Conservation (phyloP, 2,888 invertebrate genomes). For the Oithona nana region DNA sequence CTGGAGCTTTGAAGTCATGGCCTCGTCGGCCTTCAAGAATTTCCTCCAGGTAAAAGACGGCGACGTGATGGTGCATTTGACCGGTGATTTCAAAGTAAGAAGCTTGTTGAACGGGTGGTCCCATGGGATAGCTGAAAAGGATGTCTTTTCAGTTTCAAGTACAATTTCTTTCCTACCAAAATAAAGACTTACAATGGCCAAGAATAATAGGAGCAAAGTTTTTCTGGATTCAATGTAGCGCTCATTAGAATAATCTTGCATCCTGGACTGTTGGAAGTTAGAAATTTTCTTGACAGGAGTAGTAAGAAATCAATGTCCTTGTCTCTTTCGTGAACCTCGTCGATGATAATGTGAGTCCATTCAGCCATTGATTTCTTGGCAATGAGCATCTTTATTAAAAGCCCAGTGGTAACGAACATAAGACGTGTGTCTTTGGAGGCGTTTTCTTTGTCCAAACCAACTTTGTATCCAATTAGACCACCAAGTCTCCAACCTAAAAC, state of each 20-base stretch:
- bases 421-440: conserved; percentile 47
- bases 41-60: neutral
- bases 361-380: conserved; percentile 45
- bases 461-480: conserved; percentile 70
- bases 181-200: neutral
- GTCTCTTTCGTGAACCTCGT: conserved; percentile 83
- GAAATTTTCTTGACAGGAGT: conserved; percentile 55
- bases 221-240: conserved; percentile 19
- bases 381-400: conserved; percentile 60
- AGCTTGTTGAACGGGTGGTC: neutral
- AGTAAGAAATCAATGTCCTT: conserved; percentile 79
- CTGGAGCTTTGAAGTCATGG: neutral
- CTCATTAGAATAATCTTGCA: conserved; percentile 35
- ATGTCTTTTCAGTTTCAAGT: too few relatives aligned
- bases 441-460: conserved; percentile 44
- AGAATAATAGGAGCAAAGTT: conserved; percentile 15
- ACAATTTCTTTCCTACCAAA: too few relatives aligned
- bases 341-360: conserved; percentile 73
- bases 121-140: too few relatives aligned
- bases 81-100: neutral
- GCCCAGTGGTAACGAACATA: conserved; percentile 71
- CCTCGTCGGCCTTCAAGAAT: neutral
- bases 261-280: conserved; percentile 42
- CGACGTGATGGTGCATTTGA: neutral
- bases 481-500: conserved; percentile 63